Evolutionary conservation across 2,888 invertebrate genomes (phyloP).

Genomic region (Folsomia candida): DNA sequence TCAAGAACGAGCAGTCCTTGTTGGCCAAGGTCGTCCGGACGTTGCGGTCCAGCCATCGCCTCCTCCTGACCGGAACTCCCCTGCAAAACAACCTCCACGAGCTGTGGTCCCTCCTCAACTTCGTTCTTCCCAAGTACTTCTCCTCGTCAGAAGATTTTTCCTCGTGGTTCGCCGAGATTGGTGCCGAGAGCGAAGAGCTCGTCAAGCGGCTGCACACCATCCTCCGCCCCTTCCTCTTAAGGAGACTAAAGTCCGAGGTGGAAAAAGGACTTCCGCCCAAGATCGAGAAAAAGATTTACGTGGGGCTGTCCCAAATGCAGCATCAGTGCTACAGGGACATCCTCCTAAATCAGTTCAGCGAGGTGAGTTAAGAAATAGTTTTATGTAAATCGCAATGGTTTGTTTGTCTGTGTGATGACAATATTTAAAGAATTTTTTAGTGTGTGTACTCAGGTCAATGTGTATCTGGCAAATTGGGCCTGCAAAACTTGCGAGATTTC

Average conservation of each 20-base stretch:
- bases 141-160: conserved; percentile 51
- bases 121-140: conserved; percentile 68
- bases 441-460: too few species aligned
- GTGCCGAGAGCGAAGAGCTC: conserved; percentile 30
- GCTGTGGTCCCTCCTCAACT: conserved; percentile 70
- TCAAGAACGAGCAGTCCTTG: conserved; percentile 64
- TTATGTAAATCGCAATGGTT: too few species aligned
- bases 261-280: conserved; percentile 64
- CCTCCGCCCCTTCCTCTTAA: conserved; percentile 66
- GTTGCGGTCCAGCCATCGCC: conserved; percentile 59
- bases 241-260: conserved; percentile 67
- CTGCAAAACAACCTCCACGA: conserved; percentile 70
- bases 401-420: too few species aligned
- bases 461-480: conserved; percentile 53
- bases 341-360: conserved; percentile 62
- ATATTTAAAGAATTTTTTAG: too few species aligned
- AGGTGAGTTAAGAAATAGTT: too few species aligned
- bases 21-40: conserved; percentile 53
- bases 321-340: conserved; percentile 61
- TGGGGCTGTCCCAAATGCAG: conserved; percentile 63
- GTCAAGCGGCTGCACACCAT: conserved; percentile 39
- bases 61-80: conserved; percentile 71
- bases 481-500: too few species aligned
- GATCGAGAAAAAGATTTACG: conserved; percentile 65
- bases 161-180: not conserved